These are phyloP conservation scores for Perca fluviatilis DNA, from an alignment of 2,113 vertebrate genomes.

Conservation along the genomic window DNA sequence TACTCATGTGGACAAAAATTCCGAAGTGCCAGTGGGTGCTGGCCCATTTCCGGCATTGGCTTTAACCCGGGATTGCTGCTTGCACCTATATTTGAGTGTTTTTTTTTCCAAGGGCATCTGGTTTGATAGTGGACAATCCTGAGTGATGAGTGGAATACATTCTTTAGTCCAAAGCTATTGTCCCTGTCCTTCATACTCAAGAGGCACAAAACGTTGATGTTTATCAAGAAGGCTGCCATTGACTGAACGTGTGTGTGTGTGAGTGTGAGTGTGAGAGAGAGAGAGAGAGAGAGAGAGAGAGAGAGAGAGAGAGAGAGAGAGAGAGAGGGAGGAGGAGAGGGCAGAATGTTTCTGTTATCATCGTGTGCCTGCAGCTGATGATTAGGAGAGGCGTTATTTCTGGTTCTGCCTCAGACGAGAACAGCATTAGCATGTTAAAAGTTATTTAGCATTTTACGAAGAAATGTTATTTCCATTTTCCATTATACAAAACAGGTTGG, in stretches of 20 bases:
- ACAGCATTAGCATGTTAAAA: not conserved
- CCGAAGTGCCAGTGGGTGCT: too few relatives aligned
- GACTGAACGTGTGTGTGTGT: not conserved
- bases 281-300: not conserved
- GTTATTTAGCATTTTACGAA: too few relatives aligned
- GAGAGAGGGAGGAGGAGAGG: too few relatives aligned
- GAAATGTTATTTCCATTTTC: too few relatives aligned
- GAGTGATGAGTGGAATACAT: not conserved
- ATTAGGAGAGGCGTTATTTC: not conserved
- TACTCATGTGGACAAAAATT: too few relatives aligned
- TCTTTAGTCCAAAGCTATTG: not conserved
- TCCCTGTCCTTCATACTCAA: slow-evolving; percentile 29
- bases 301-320: too few relatives aligned
- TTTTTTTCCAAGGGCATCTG: not conserved
- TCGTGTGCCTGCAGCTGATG: not conserved
- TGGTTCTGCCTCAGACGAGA: not conserved
- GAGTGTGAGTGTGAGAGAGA: not conserved
- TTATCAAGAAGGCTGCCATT: slow-evolving; percentile 10
- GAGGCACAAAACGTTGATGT: not conserved
- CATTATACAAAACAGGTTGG: too few relatives aligned
- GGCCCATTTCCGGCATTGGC: too few relatives aligned
- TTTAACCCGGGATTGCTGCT: too few relatives aligned
- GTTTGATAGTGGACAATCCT: slow-evolving; percentile 6
- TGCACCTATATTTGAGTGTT: not conserved
- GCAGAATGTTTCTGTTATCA: not conserved